Percentiles rank a stretch among this genome's conserved stretches.
phyloP scores from a whole-genome alignment of 2,888 invertebrate species.

The Acleris laterana region DNA sequence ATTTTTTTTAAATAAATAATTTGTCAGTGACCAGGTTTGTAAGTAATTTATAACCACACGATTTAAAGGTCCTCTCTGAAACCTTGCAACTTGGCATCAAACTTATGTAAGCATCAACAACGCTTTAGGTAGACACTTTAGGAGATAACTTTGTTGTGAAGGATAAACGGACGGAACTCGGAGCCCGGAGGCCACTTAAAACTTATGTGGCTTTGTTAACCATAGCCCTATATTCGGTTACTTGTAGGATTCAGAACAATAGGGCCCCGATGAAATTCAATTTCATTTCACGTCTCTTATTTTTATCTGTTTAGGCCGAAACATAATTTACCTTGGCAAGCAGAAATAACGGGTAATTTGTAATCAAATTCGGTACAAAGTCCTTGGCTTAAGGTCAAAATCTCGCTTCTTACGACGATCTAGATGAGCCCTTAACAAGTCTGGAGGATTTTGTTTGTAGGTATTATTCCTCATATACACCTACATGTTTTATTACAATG shows the following conservation, averaged over 20 bases:
- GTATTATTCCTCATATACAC: too few species aligned
- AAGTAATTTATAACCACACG: constrained; percentile 4
- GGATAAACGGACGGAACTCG: constrained; percentile 76
- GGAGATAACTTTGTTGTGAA: constrained; percentile 77
- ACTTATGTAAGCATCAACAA: constrained; percentile 63
- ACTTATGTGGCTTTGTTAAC: constrained; percentile 81
- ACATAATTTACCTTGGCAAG: too few species aligned
- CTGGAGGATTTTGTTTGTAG: too few species aligned
- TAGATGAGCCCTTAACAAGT: too few species aligned
- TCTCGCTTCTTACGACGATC: too few species aligned
- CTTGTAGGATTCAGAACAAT: constrained; percentile 61
- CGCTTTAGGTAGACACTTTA: constrained; percentile 68
- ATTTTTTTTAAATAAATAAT: too few species aligned
- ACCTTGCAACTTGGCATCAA: constrained; percentile 50
- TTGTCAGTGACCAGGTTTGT: background rate
- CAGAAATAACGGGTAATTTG: too few species aligned
- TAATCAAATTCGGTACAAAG: too few species aligned
- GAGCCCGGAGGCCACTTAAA: constrained; percentile 78
- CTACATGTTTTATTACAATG: too few species aligned
- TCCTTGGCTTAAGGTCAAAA: too few species aligned
- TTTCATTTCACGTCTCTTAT: constrained; percentile 13
- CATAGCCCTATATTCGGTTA: constrained; percentile 64
- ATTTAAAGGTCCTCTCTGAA: constrained; percentile 38
- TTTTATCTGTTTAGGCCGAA: background rate
- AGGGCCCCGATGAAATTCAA: constrained; percentile 46